Evolutionary conservation across 2,888 invertebrate species (phyloP).

Genomic region (Leucania comma): DNA sequence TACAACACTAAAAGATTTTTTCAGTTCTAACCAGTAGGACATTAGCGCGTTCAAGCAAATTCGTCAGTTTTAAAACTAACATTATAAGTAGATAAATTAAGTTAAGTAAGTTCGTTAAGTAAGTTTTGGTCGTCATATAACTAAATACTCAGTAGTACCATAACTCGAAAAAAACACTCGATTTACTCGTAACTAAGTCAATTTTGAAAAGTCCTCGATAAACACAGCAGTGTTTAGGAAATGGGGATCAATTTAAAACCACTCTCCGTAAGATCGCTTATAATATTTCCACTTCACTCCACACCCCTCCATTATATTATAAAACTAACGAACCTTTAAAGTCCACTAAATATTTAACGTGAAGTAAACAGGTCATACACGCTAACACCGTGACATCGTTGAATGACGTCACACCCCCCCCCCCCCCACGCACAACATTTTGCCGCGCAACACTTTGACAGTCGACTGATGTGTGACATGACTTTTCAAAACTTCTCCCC

Average conservation of each 20-base stretch:
- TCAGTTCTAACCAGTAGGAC: background rate
- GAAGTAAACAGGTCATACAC: constrained; percentile 19
- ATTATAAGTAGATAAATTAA: too few relatives aligned
- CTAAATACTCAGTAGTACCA: background rate
- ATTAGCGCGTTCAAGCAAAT: background rate
- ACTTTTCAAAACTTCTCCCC: constrained; percentile 66
- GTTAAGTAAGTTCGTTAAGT: too few relatives aligned
- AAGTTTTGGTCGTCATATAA: background rate
- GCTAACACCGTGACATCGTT: constrained; percentile 20
- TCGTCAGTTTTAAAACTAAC: too few relatives aligned
- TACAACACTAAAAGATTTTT: background rate
- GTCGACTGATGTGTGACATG: constrained; percentile 68
- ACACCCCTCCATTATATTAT: constrained; percentile 34
- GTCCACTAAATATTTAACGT: constrained; percentile 52
- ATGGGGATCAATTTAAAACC: background rate
- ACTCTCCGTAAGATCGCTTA: constrained; percentile 8
- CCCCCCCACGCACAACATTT: constrained; percentile 47
- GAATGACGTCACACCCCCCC: constrained; percentile 47
- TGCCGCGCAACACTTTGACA: constrained; percentile 66
- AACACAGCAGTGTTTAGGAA: constrained; percentile 11
- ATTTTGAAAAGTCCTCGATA: constrained; percentile 4
- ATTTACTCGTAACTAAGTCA: background rate
- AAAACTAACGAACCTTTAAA: constrained; percentile 51
- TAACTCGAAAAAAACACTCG: background rate
- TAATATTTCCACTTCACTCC: constrained; percentile 18